These are phyloP conservation scores for Carlito syrichta DNA, from an alignment of 2,113 vertebrate species.

Conservation along the genomic window DNA sequence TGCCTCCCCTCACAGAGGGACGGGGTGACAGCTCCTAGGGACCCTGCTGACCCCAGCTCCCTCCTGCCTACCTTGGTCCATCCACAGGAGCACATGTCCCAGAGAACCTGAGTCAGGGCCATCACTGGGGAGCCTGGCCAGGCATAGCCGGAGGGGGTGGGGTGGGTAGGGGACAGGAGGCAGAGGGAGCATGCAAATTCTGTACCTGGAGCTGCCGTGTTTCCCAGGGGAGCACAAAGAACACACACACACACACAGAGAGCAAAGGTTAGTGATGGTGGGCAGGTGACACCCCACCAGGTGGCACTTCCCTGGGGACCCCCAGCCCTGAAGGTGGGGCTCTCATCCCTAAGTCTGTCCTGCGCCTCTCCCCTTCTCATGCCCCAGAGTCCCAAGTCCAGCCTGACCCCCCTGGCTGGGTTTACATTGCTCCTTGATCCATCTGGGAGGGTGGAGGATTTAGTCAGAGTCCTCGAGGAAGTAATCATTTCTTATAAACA, in stretches of 20 bases:
- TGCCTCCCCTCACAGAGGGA: not conserved
- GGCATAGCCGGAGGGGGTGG: too few species aligned
- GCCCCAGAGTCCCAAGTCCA: not conserved
- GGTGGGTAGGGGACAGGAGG: not conserved
- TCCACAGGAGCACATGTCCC: not conserved
- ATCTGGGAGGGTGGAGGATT: not conserved
- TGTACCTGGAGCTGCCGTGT: constrained; percentile 84
- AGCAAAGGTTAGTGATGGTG: constrained; percentile 30
- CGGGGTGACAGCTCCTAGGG: not conserved
- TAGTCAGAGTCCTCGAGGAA: not conserved
- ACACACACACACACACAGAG: constrained; percentile 49
- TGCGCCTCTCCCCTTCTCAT: not conserved
- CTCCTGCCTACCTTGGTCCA: not conserved
- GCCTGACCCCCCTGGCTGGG: not conserved
- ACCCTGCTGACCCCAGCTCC: not conserved
- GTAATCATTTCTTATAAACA: not conserved
- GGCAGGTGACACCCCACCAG: not conserved
- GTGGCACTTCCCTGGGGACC: not conserved
- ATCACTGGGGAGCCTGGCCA: too few species aligned
- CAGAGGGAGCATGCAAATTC: not conserved
- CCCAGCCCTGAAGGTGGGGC: not conserved
- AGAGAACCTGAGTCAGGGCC: not conserved
- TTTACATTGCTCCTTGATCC: not conserved
- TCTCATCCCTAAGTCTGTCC: not conserved
- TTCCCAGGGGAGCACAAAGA: constrained; percentile 26